These are phyloP conservation scores for Diorhabda sublineata DNA, from an alignment of 1,140 invertebrate species.

Conservation along the genomic window DNA sequence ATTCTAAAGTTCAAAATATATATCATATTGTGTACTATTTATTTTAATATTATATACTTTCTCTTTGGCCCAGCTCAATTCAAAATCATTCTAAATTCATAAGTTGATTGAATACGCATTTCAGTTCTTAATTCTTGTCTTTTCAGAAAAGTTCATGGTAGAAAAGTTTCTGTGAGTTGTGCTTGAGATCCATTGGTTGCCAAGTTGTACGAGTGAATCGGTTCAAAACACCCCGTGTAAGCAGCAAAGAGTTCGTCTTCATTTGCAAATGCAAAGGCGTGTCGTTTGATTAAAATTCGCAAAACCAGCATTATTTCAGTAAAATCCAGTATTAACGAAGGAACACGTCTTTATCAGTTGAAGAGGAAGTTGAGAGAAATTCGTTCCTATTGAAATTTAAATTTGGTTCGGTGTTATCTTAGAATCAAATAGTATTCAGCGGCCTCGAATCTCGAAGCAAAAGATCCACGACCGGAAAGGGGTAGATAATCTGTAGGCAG, in stretches of 20 bases:
- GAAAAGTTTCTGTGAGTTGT: neutral
- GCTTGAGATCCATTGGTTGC: neutral
- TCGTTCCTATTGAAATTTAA: constrained; percentile 14
- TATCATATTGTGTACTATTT: too few species aligned
- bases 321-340: constrained; percentile 12
- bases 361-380: constrained; percentile 15
- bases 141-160: too few species aligned
- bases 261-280: constrained; percentile 8
- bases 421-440: constrained; percentile 13
- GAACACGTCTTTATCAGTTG: constrained; percentile 16
- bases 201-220: neutral
- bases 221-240: neutral
- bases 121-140: too few species aligned
- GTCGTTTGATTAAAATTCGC: constrained; percentile 13
- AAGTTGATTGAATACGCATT: too few species aligned
- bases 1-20: too few species aligned
- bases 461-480: constrained; percentile 7
- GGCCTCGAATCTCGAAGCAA: constrained; percentile 10
- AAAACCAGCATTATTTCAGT: constrained; percentile 15
- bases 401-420: constrained; percentile 12
- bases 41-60: too few species aligned
- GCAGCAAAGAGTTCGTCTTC: neutral
- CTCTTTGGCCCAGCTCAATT: too few species aligned
- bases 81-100: too few species aligned
- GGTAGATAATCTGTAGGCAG: constrained; percentile 8